A percentile compares a stretch with the other conserved stretches of the same genome.
Evolutionary conservation across 1,140 invertebrate genomes (phyloP).

Genomic region (Lanistes nyassanus): DNA sequence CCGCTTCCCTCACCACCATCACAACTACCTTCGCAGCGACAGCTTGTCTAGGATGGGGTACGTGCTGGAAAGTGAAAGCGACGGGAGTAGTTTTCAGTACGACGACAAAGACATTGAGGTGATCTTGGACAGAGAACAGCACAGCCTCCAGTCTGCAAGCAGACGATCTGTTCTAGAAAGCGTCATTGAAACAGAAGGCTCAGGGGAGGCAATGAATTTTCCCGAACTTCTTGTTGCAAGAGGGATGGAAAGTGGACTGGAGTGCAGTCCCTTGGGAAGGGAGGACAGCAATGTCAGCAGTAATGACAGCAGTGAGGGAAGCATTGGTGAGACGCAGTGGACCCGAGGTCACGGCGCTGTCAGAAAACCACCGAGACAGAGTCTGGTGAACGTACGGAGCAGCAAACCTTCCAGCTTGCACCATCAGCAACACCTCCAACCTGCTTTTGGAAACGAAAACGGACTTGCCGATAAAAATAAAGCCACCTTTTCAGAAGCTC

Average conservation of each 20-base stretch:
- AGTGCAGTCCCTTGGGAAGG: no score
- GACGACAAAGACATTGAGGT: constrained; percentile 37
- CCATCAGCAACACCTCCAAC: not conserved
- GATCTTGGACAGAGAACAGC: constrained; percentile 27
- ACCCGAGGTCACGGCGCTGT: no score
- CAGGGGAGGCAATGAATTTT: no score
- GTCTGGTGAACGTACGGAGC: no score
- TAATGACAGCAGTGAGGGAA: not conserved
- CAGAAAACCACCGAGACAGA: not conserved
- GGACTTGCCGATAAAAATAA: no score
- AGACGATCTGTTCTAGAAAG: not conserved
- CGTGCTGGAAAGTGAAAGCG: constrained; percentile 39
- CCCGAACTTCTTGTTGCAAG: no score
- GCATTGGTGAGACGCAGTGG: not conserved
- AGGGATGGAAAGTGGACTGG: no score
- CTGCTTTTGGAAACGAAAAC: no score
- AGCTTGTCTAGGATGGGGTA: constrained; percentile 9
- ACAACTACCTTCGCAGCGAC: constrained; percentile 37
- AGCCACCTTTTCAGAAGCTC: no score
- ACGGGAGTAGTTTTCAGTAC: constrained; percentile 33
- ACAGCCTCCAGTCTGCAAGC: not conserved
- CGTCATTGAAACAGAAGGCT: no score
- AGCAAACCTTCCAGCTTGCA: not conserved
- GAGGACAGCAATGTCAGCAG: not conserved
- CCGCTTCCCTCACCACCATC: constrained; percentile 44